Evolutionary conservation across 2,797 vertebrate genomes (phyloP).

Genomic region (Sphenodon punctatus): DNA sequence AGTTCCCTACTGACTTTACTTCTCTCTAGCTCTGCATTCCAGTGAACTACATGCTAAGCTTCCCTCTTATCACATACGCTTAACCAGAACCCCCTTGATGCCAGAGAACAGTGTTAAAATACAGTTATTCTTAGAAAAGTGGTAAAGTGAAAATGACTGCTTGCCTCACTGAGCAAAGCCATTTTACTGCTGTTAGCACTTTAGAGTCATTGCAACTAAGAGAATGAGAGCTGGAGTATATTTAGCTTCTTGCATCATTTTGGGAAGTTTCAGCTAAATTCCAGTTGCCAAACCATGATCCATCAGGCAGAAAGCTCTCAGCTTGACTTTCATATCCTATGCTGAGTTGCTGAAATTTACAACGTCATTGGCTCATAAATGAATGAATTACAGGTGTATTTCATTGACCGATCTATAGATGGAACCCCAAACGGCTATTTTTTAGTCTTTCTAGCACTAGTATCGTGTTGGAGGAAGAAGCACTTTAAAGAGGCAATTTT

Average conservation of each 20-base stretch:
- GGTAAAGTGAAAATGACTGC: neutral
- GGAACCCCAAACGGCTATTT: neutral
- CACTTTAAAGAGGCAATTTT: neutral
- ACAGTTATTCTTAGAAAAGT: neutral
- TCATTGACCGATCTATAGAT: neutral
- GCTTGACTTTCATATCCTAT: neutral
- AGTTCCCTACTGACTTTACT: neutral
- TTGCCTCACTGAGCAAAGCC: neutral
- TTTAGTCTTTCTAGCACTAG: neutral
- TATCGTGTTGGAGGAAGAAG: neutral
- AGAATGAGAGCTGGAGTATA: neutral
- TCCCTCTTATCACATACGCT: neutral
- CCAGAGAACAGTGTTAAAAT: neutral
- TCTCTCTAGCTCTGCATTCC: neutral
- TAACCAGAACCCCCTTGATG: neutral
- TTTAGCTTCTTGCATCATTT: neutral
- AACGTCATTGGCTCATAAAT: conserved; percentile 14
- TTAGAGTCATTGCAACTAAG: neutral
- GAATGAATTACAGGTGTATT: neutral
- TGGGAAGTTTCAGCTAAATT: neutral
- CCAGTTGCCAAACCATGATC: neutral
- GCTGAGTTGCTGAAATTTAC: no score
- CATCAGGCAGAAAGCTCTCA: neutral
- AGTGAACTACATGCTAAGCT: neutral
- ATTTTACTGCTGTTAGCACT: neutral